Evolutionary conservation across 2,888 invertebrate genomes (phyloP), one percentile per base, ranked within the genome.

Genomic region (Dorcus hopei): DNA sequence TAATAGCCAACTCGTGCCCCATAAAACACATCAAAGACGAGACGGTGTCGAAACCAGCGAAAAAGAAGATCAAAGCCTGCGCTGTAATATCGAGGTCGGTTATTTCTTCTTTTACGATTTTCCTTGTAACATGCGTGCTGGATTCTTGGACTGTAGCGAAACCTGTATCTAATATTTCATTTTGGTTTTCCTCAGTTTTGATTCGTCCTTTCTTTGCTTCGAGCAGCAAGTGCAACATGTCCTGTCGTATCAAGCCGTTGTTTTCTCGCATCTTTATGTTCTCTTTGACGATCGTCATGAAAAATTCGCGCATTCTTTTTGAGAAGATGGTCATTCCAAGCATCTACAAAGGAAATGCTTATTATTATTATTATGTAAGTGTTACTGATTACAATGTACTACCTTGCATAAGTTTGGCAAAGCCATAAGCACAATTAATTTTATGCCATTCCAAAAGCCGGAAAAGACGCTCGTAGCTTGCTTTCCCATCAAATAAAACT

Each of bases 191-290:
- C 7, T 51, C 51, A 9, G n/a, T 19, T 33, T 9, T 11, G 26
- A 5, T 7, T 26, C 14, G 49, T 6, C 63, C 63, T 57, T 72
- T 65, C n/a, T 64, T 67, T 0, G 75, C 76, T 58, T 84, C 81
- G 78, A 85, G 78, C n/a, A 85, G 64, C 3, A 85, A 65, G 56
- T 85, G 82, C 9, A 85, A 80, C 83, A 85, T 83, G 65, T 85
- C 85, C 0, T 82, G 82, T 57, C 85, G 70, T 2, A 80, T 74
- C 4, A 84, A 77, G 0, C 78, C 77, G 40, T 81, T 72, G 43
- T 79, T 76, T 43, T 80, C 77, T 9, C 85, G 76, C 3, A 74
- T 70, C 45, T 77, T 76, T 45, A 85, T 79, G 0, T 81, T 82
- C 0, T 74, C 71, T 0, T 56, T 52, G 0, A 79, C 43, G 26